Evolutionary conservation across 2,113 vertebrate genomes (phyloP), one percentile per base, ranked within the genome.

Genomic region (Corythaeola cristata): DNA sequence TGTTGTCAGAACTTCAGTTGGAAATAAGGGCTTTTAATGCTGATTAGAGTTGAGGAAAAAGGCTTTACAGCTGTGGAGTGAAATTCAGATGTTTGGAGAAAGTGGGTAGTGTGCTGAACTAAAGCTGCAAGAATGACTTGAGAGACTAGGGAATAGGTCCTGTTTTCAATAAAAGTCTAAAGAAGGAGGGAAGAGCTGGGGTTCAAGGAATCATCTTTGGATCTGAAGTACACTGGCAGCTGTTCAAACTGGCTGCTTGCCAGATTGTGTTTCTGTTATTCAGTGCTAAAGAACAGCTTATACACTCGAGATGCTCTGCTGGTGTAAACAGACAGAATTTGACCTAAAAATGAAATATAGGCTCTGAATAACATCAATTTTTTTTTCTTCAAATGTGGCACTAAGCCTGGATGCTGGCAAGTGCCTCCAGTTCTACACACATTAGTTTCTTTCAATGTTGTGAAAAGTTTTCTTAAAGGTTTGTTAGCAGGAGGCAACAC

Each of bases 181-280:
- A 68, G 88, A 76, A 82, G 63, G 22, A 75, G 82, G 67, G 66
- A 91, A 82, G 52, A 95, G 52, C 47, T 86, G 67, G 62, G 72
- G 77, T 91, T 84, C 79, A 95, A 89, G 79, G 71, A 93, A 89
- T 85, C 63, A 76, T 96, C 59, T 88, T 85, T 85, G 94, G 55
- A 95, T 83, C 59, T 85, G 71, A 79, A 89, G 27, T 47, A 49
- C 53, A 12, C 37, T 88, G 93, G 86, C 76, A 87, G 80, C 73
- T 89, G 56, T 90, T 84, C 79, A 97, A 89, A 62, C 28, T 55
- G 52, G 59, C 69, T 80, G 20, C 60, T 88, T 92, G 87, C 63
- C 93, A 93, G 80, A 58, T 89, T 86, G 13, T 60, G 63, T 71
- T 95, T 90, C 74, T 96, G 71, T 74, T 90, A 66, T 74, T 93